Percentiles rank a stretch among this genome's conserved stretches.
phyloP scores from a whole-genome alignment of 2,888 invertebrate species.

The Ennomos erosarius region DNA sequence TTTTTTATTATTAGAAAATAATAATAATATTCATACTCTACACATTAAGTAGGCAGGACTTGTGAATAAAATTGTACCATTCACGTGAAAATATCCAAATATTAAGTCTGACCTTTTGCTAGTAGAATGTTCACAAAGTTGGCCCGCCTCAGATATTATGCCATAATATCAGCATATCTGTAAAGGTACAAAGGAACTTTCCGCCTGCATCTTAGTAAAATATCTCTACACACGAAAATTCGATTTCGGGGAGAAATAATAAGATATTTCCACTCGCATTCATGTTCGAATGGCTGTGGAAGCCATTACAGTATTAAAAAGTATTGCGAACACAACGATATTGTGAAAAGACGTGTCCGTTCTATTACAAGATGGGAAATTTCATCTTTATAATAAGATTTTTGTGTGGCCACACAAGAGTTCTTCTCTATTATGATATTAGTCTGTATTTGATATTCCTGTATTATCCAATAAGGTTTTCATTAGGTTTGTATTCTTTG shows the following conservation, averaged over 20 bases:
- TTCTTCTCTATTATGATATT: slow-evolving; percentile 4
- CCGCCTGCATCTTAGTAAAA: slow-evolving; percentile 61
- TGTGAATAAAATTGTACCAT: not conserved
- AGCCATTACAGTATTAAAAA: slow-evolving; percentile 60
- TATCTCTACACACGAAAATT: slow-evolving; percentile 63
- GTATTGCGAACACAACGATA: slow-evolving; percentile 48
- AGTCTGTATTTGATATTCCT: not conserved
- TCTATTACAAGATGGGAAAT: slow-evolving; percentile 19
- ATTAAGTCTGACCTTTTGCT: slow-evolving; percentile 31
- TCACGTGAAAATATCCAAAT: slow-evolving; percentile 1
- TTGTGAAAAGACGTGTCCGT: slow-evolving; percentile 31
- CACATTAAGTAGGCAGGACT: too few species aligned
- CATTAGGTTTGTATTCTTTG: too few species aligned
- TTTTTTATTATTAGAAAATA: too few species aligned
- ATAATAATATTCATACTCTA: too few species aligned
- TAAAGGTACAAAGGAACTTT: slow-evolving; percentile 63
- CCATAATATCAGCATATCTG: slow-evolving; percentile 65
- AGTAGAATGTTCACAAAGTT: slow-evolving; percentile 46
- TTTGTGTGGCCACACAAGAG: slow-evolving; percentile 2
- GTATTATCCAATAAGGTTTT: too few species aligned
- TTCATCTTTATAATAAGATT: slow-evolving; percentile 7
- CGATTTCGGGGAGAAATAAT: slow-evolving; percentile 59
- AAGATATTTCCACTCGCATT: slow-evolving; percentile 49
- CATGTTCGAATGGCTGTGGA: slow-evolving; percentile 49
- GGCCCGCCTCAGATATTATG: slow-evolving; percentile 55